These are phyloP conservation scores for Centropus unirufus DNA, from an alignment of 2,113 vertebrate genomes.

Conservation along the genomic window DNA sequence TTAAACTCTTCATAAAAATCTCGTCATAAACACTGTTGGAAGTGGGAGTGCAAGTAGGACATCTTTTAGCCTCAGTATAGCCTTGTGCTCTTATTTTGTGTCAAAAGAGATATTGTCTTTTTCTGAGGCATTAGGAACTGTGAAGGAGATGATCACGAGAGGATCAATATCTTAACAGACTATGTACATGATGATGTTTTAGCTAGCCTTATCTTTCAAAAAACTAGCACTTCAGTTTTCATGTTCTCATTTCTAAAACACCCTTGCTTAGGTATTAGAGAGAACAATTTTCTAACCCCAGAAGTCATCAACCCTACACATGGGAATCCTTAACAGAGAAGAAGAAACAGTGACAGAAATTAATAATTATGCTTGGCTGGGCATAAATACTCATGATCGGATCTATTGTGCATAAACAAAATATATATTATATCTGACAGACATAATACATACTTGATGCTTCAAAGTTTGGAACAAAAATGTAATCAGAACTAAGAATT, in stretches of 20 bases:
- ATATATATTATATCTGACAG: background rate
- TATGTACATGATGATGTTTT: background rate
- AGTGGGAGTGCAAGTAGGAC: background rate
- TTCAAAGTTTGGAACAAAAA: background rate
- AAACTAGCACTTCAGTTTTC: background rate
- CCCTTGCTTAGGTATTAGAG: background rate
- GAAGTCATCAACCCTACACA: background rate
- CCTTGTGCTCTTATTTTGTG: background rate
- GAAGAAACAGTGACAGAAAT: background rate
- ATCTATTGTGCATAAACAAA: background rate
- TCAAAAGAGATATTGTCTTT: background rate
- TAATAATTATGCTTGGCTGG: background rate
- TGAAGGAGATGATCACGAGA: background rate
- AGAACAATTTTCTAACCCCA: background rate
- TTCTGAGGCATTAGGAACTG: background rate
- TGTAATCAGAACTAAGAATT: background rate
- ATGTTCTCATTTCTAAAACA: background rate
- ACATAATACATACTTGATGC: background rate
- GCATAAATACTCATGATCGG: background rate
- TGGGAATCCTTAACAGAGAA: background rate
- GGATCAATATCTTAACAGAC: background rate
- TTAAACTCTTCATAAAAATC: background rate
- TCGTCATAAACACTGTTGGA: background rate
- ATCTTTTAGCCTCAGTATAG: background rate
- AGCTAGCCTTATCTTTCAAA: background rate